A percentile compares a stretch with the other conserved stretches of the same genome.
phyloP scores from a whole-genome alignment of 2,113 vertebrate species.

The Podarcis muralis region DNA sequence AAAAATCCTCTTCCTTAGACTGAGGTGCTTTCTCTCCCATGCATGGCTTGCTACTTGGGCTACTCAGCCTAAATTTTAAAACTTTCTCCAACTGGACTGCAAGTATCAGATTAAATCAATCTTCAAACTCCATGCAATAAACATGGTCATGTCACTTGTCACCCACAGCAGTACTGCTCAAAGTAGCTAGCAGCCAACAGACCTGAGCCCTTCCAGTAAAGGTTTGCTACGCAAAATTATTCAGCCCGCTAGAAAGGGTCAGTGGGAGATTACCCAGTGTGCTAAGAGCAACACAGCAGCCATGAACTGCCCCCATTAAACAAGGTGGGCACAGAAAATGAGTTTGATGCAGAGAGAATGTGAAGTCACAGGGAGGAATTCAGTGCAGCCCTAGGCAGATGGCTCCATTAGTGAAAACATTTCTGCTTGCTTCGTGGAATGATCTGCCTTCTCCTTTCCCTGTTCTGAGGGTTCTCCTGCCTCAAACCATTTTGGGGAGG shows the following conservation, averaged over 20 bases:
- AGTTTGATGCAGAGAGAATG: not conserved
- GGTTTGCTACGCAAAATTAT: not conserved
- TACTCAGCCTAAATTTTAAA: not conserved
- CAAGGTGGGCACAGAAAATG: not conserved
- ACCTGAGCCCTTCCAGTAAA: not conserved
- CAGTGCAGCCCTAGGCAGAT: too few relatives aligned
- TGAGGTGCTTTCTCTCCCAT: not conserved
- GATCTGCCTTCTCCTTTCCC: too few relatives aligned
- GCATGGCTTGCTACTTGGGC: too few relatives aligned
- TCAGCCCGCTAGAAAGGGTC: not conserved
- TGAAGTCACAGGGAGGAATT: too few relatives aligned
- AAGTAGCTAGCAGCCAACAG: not conserved
- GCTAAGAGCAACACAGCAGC: not conserved
- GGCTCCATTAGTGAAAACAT: too few relatives aligned
- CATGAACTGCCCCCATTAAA: not conserved
- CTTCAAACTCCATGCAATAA: not conserved
- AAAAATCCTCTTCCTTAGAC: not conserved
- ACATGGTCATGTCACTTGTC: not conserved
- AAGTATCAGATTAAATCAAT: not conserved
- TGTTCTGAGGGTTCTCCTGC: too few relatives aligned
- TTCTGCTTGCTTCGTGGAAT: too few relatives aligned
- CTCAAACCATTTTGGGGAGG: too few relatives aligned
- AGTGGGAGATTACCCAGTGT: not conserved
- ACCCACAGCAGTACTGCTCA: not conserved
- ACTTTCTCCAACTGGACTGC: not conserved